Evolutionary conservation across 2,113 vertebrate species (phyloP), one percentile per base, ranked within the genome.

Genomic region (Burhinus oedicnemus): DNA sequence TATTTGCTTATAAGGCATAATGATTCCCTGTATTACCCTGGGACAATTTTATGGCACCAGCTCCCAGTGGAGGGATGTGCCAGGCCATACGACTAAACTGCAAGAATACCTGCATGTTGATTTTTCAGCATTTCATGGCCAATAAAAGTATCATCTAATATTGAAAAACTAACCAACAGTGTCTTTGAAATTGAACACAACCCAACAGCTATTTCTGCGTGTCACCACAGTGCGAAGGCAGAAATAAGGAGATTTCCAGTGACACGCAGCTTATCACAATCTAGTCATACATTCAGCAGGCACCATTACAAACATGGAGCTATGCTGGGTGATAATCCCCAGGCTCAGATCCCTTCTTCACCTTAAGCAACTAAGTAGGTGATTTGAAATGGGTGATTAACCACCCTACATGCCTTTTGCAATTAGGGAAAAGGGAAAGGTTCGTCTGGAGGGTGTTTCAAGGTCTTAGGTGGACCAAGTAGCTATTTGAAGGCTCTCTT

Each of bases 261-360:
- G 26, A 90, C 5, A 36, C 1, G 3, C 20, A 83, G 70, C 29
- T 40, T 36, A 27, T 57, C 47, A 47, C 38, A 34, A 32, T 38
- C 84, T 8, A 45, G 40, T 54, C 0, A 26, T 29, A 0, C n/a
- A 71, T 82, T 61, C 36, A 69, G 58, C 38, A 74, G 57, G 23
- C 15, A 82, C 10, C 22, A 22, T 15, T 30, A 54, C 57, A 55
- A 40, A 15, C 25, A 32, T 9, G 51, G 47, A 66, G 40, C 19
- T 44, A 34, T 8, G 36, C 10, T 0, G 4, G 22, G 42, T 1
- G 6, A 62, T 6, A 13, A 5, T 82, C 15, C 8, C 18, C 40
- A 44, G 40, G 15, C 8, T 58, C 51, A 85, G 30, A 15, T 81
- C 38, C 44, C 49, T 62, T 69, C 49, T 62, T 69, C 44, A 42